phyloP scores from a whole-genome alignment of 1,140 invertebrate genomes.

The Aricia agestis region DNA sequence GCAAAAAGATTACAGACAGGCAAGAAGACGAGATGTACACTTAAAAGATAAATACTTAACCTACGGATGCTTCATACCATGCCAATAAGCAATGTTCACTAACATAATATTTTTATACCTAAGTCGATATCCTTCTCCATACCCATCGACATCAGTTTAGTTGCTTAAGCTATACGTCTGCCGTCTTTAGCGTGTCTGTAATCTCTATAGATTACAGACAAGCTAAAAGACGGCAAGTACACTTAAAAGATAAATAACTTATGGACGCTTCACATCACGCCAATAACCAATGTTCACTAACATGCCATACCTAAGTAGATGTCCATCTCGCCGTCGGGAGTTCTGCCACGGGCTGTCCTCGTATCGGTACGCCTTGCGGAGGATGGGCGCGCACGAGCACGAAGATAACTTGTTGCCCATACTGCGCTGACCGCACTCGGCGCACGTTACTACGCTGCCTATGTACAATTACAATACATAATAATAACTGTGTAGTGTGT shows the following conservation, averaged over 20 bases:
- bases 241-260: no score
- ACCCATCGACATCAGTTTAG: no score
- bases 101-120: conserved; percentile 81
- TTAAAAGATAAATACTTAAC: no score
- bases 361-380: conserved; percentile 95
- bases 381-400: conserved; percentile 94
- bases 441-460: conserved; percentile 76
- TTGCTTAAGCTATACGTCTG: no score
- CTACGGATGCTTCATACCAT: no score
- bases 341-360: conserved; percentile 95
- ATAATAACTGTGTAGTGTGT: no score
- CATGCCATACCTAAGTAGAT: conserved; percentile 88
- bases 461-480: conserved; percentile 26
- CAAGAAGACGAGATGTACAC: no score
- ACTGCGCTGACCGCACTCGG: conserved; percentile 76
- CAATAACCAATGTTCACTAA: background rate
- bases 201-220: no score
- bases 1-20: no score
- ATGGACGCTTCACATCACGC: no score
- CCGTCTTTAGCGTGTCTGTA: no score
- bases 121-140: conserved; percentile 93
- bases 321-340: conserved; percentile 89
- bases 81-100: background rate
- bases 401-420: conserved; percentile 98
- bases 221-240: no score